Evolutionary conservation across 2,888 invertebrate genomes (phyloP).

Genomic region (Pachymerium ferrugineum): DNA sequence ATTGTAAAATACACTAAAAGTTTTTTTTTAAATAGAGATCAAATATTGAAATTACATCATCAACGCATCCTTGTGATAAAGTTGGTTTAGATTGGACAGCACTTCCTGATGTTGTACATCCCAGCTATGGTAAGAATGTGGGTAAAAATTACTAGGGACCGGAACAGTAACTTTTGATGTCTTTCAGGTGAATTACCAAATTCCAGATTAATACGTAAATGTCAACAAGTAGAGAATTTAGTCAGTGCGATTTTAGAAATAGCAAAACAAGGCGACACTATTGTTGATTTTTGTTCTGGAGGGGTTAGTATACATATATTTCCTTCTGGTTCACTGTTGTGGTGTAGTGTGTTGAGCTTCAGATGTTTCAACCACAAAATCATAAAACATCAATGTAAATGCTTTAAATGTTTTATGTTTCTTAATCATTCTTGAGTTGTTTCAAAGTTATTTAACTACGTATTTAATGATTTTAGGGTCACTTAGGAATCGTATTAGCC

Average conservation of each 20-base stretch:
- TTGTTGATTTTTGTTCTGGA: conserved; percentile 92
- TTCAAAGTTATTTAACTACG: not conserved
- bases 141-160: too few relatives aligned
- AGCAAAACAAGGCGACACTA: conserved; percentile 60
- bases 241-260: conserved; percentile 67
- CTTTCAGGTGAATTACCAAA: conserved; percentile 59
- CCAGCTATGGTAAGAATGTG: conserved; percentile 58
- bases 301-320: conserved; percentile 54
- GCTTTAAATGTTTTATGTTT: not conserved
- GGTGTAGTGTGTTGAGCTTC: too few relatives aligned
- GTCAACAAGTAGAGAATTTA: conserved; percentile 79
- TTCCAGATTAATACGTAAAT: conserved; percentile 67
- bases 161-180: not conserved
- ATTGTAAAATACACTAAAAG: not conserved
- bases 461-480: conserved; percentile 55
- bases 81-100: conserved; percentile 57
- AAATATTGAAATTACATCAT: not conserved
- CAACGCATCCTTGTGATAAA: not conserved
- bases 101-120: conserved; percentile 69
- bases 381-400: too few relatives aligned
- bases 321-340: too few relatives aligned
- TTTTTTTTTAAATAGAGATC: not conserved
- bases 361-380: too few relatives aligned
- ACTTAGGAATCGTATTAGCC: conserved; percentile 80
- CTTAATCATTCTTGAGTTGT: not conserved